These are phyloP conservation scores for Vulpes lagopus DNA, from an alignment of 2,113 vertebrate genomes.

Conservation along the genomic window DNA sequence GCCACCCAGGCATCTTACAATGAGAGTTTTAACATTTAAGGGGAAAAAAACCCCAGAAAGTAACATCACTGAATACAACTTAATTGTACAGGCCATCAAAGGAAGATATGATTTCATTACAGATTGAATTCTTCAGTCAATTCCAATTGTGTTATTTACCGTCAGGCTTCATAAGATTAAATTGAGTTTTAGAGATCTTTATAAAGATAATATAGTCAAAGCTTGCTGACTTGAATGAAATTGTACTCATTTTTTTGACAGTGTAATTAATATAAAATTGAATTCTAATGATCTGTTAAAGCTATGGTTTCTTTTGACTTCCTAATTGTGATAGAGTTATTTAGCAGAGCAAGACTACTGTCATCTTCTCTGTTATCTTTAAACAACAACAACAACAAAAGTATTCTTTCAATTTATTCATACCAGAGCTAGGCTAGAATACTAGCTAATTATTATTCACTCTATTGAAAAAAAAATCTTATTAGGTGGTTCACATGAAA, in stretches of 20 bases:
- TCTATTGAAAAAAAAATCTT: not conserved
- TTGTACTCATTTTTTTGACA: slow-evolving; percentile 70
- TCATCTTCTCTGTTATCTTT: slow-evolving; percentile 53
- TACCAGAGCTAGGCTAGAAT: not conserved
- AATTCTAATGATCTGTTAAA: slow-evolving; percentile 66
- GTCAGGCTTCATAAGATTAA: not conserved
- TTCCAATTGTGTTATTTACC: slow-evolving; percentile 49
- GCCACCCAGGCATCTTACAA: not conserved
- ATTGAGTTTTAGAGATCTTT: slow-evolving; percentile 59
- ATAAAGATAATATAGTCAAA: slow-evolving; percentile 67
- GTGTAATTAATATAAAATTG: slow-evolving; percentile 68
- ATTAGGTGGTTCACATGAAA: slow-evolving; percentile 15
- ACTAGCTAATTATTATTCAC: slow-evolving; percentile 54
- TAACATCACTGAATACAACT: not conserved
- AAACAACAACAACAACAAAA: slow-evolving; percentile 71
- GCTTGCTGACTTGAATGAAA: slow-evolving; percentile 67
- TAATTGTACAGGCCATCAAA: not conserved
- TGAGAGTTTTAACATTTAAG: slow-evolving; percentile 47
- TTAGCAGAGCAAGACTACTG: slow-evolving; percentile 50
- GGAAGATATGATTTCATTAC: not conserved
- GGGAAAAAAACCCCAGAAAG: not conserved
- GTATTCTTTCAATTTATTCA: slow-evolving; percentile 71
- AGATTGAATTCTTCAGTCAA: slow-evolving; percentile 10
- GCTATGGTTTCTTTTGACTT: slow-evolving; percentile 68
- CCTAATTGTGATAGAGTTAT: slow-evolving; percentile 61